Percentiles rank a stretch among this genome's conserved stretches.
These are phyloP conservation scores for Tetranychus urticae DNA, from an alignment of 1,140 invertebrate species.

Conservation along the genomic window DNA sequence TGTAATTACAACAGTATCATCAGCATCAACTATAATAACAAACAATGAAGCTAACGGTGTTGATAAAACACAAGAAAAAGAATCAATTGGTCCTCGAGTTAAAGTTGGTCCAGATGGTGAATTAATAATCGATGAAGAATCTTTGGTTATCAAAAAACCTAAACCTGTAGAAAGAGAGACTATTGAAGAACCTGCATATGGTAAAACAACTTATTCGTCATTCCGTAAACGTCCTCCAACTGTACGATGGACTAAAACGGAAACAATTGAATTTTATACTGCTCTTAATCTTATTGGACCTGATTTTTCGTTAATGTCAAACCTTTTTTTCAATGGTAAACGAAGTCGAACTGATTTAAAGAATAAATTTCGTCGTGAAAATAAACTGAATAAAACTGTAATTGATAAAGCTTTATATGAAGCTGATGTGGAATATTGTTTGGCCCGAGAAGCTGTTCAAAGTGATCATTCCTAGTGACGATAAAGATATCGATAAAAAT, in stretches of 20 bases:
- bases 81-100: slow-evolving; percentile 49
- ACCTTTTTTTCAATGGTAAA: slow-evolving; percentile 38
- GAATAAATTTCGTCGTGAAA: slow-evolving; percentile 43
- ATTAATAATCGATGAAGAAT: slow-evolving; percentile 49
- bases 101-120: slow-evolving; percentile 66
- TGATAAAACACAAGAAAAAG: slow-evolving; percentile 11
- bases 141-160: slow-evolving; percentile 4
- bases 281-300: slow-evolving; percentile 65
- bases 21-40: background rate
- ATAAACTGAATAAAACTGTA: slow-evolving; percentile 27
- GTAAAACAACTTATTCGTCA: background rate
- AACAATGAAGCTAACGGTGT: background rate
- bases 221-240: background rate
- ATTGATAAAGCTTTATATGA: slow-evolving; percentile 28
- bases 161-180: background rate
- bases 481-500: too few species aligned
- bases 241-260: slow-evolving; percentile 17
- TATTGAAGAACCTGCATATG: background rate
- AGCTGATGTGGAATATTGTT: background rate
- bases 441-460: background rate
- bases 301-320: slow-evolving; percentile 63
- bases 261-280: slow-evolving; percentile 62
- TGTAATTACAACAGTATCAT: background rate
- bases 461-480: too few species aligned
- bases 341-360: slow-evolving; percentile 53